Evolutionary conservation across 2,888 invertebrate species (phyloP).

Genomic region (Dasypogon diadema): DNA sequence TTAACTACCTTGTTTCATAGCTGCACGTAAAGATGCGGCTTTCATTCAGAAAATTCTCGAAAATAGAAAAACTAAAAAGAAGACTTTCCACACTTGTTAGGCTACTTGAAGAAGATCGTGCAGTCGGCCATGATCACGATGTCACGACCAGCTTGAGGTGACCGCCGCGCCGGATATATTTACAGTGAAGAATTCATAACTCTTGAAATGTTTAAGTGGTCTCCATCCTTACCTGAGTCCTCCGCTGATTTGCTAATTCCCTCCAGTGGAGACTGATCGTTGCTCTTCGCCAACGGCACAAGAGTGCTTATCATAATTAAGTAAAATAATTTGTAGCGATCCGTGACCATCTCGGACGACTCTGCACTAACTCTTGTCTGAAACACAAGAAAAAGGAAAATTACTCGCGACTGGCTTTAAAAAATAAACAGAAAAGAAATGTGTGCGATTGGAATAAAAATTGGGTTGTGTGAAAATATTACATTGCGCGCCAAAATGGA

Average conservation of each 20-base stretch:
- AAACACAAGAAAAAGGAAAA: conserved; percentile 18
- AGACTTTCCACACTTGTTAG: conserved; percentile 48
- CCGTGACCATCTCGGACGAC: conserved; percentile 28
- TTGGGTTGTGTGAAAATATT: conserved; percentile 49
- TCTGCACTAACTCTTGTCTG: conserved; percentile 19
- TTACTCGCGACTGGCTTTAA: background rate
- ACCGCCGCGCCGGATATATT: conserved; percentile 18
- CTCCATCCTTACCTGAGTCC: conserved; percentile 33
- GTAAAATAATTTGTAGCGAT: conserved; percentile 43
- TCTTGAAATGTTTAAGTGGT: conserved; percentile 1
- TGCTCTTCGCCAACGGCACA: conserved; percentile 1
- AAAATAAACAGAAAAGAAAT: conserved; percentile 33
- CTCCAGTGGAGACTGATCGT: background rate
- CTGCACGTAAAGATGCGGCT: conserved; percentile 38
- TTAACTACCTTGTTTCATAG: conserved; percentile 22
- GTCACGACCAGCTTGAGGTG: conserved; percentile 25
- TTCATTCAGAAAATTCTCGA: conserved; percentile 50
- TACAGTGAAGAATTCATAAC: conserved; percentile 18
- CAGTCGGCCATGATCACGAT: conserved; percentile 8
- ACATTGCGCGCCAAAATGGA: conserved; percentile 15
- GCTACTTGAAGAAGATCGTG: conserved; percentile 46
- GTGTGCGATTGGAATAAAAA: conserved; percentile 14
- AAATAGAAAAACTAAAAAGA: conserved; percentile 43
- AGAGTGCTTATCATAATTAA: conserved; percentile 47
- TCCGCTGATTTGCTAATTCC: conserved; percentile 11